These are phyloP conservation scores for Sorex fumeus DNA, from an alignment of 2,113 vertebrate species.

Conservation along the genomic window DNA sequence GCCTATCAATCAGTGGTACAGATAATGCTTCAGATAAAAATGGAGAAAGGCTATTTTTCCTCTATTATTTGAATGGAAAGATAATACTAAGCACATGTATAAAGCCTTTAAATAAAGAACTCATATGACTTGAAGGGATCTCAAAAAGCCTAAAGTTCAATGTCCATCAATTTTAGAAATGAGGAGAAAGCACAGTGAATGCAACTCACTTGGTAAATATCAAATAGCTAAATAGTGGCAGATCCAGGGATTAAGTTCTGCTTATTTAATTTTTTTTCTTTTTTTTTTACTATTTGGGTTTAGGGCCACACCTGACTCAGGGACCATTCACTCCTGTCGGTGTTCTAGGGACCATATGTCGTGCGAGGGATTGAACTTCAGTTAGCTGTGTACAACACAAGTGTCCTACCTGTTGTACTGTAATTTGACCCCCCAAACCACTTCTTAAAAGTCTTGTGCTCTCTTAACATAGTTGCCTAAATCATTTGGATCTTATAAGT, in stretches of 20 bases:
- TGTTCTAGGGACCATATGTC: too few species aligned
- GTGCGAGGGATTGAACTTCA: too few species aligned
- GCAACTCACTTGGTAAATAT: not conserved
- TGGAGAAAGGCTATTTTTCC: not conserved
- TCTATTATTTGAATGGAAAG: not conserved
- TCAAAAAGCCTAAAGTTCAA: not conserved
- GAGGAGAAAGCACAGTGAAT: not conserved
- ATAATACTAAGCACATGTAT: not conserved
- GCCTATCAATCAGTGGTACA: not conserved
- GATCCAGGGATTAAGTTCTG: not conserved
- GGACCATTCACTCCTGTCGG: too few species aligned
- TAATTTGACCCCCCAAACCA: too few species aligned
- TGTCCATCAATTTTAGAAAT: not conserved
- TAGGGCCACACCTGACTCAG: too few species aligned
- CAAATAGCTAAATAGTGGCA: not conserved
- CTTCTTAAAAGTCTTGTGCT: too few species aligned
- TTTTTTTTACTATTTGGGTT: too few species aligned
- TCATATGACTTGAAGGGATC: not conserved
- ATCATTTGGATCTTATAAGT: too few species aligned
- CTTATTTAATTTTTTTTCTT: too few species aligned
- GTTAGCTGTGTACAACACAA: too few species aligned
- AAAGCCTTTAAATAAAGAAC: not conserved
- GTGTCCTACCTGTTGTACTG: too few species aligned
- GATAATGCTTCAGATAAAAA: not conserved
- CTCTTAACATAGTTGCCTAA: too few species aligned